phyloP scores from a whole-genome alignment of 2,888 invertebrate species.

The Exephanes ischioxanthus region DNA sequence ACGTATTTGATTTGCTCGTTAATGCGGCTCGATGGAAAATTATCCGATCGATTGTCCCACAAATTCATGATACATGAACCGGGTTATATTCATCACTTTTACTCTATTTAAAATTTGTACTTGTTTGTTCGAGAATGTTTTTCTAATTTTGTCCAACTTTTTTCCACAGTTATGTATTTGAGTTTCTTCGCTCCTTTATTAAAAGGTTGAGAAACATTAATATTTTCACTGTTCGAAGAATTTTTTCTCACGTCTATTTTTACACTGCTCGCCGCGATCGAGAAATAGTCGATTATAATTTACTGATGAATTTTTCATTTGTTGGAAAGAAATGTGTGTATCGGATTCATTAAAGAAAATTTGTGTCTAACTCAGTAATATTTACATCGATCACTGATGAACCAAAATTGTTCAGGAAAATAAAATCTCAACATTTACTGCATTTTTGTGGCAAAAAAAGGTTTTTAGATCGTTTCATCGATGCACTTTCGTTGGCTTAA shows the following conservation, averaged over 20 bases:
- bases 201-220: background rate
- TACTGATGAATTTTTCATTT: background rate
- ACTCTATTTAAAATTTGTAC: no score
- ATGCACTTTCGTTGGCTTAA: background rate
- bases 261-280: background rate
- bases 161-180: background rate
- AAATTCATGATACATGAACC: no score
- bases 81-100: no score
- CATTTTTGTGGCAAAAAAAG: background rate
- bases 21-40: no score
- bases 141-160: background rate
- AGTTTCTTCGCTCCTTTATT: background rate
- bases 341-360: background rate
- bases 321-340: background rate
- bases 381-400: background rate
- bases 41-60: no score
- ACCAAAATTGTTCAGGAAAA: background rate
- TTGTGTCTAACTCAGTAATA: background rate
- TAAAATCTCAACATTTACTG: background rate
- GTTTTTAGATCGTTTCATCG: background rate
- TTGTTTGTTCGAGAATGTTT: no score
- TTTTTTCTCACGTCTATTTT: background rate
- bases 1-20: no score
- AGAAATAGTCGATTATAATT: background rate
- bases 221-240: background rate